These are phyloP conservation scores for Parambassis ranga DNA, from an alignment of 2,797 vertebrate genomes.

Conservation along the genomic window DNA sequence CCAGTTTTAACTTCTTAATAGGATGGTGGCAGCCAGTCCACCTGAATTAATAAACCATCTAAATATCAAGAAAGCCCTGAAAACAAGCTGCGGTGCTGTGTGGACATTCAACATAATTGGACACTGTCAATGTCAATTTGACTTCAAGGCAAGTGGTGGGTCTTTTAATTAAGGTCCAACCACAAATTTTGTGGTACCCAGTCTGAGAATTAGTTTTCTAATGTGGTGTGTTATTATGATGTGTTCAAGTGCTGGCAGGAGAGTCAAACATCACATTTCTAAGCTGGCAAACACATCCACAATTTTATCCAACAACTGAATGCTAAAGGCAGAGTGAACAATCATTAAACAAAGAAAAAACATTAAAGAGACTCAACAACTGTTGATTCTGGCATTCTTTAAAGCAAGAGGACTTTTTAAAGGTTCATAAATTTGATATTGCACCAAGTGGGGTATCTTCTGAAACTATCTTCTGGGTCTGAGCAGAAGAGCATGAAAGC, in stretches of 20 bases:
- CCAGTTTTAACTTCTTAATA: conserved; percentile 68
- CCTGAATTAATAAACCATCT: conserved; percentile 70
- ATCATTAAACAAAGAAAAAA: not conserved
- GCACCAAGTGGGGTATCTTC: not conserved
- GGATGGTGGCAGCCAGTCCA: conserved; percentile 63
- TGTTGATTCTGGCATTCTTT: not conserved
- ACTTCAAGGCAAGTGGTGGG: not conserved
- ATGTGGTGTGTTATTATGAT: too few species aligned
- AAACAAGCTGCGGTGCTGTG: conserved; percentile 14
- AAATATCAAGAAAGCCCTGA: conserved; percentile 56
- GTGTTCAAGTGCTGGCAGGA: not conserved
- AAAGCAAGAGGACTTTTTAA: not conserved
- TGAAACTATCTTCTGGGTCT: not conserved
- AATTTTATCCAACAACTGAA: not conserved
- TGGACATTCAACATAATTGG: conserved; percentile 9
- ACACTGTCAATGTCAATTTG: conserved; percentile 10
- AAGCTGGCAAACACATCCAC: not conserved
- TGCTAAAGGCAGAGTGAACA: not conserved
- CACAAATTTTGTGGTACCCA: not conserved
- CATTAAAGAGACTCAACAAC: not conserved
- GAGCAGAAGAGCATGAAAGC: not conserved
- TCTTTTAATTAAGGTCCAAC: not conserved
- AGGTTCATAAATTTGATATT: not conserved
- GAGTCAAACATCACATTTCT: not conserved
- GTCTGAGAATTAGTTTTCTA: not conserved